Evolutionary conservation across 2,888 invertebrate genomes (phyloP).

Genomic region (Drosophila prostipennis): DNA sequence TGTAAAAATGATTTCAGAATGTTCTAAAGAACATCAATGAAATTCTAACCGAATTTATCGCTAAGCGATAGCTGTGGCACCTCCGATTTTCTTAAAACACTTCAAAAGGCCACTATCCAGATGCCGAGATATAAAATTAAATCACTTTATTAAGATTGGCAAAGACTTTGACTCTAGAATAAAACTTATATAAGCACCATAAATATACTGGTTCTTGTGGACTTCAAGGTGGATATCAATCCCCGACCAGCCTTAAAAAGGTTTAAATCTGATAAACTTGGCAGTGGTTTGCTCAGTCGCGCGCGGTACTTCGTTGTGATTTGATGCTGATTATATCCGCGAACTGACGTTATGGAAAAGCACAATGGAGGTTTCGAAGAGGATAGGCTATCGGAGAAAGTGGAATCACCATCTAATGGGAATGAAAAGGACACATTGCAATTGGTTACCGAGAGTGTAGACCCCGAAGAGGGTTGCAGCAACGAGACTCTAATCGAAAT

Average conservation of each 20-base stretch:
- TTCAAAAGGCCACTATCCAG: constrained; percentile 3
- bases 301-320: constrained; percentile 9
- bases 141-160: constrained; percentile 50
- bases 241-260: constrained; percentile 19
- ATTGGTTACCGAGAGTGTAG: constrained; percentile 3
- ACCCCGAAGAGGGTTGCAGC: constrained; percentile 2
- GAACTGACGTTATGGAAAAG: constrained; percentile 14
- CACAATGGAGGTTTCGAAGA: constrained; percentile 14
- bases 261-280: constrained; percentile 47
- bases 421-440: constrained; percentile 19
- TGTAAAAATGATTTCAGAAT: no score
- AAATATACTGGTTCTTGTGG: constrained; percentile 16
- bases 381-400: constrained; percentile 6
- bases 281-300: constrained; percentile 37
- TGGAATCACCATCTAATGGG: background rate
- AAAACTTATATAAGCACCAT: constrained; percentile 1
- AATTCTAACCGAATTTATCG: no score
- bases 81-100: background rate
- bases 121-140: constrained; percentile 44
- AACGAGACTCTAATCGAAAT: constrained; percentile 23
- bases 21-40: no score
- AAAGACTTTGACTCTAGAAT: constrained; percentile 11
- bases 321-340: constrained; percentile 3
- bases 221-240: constrained; percentile 40
- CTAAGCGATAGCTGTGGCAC: no score